Evolutionary conservation across 2,888 invertebrate genomes (phyloP), one percentile per base, ranked within the genome.

Genomic region (Nephrotoma flavescens): DNA sequence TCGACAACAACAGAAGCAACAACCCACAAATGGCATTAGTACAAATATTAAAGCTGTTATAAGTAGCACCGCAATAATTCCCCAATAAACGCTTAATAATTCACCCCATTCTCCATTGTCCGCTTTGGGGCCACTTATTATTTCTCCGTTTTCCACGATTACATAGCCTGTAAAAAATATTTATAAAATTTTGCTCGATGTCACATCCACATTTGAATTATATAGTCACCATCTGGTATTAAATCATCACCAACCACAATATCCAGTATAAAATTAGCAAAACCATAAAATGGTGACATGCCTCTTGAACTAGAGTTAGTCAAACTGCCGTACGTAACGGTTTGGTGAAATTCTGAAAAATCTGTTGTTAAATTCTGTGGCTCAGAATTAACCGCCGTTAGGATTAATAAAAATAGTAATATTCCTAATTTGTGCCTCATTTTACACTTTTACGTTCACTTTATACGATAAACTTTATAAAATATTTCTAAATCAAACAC

Each of bases 1-100:
- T 88, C 97, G 95, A 90, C 97, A 98, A 92, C 97, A 97, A 92
- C 97, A 98, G 91, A 97, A 96, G 89, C 95, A 94, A 87, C 95
- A 94, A 92, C 97, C 97, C 88, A 95, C 94, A 86, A 97, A 93
- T 71, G 98, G 98, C 92, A 98, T 94, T 87, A 96, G 90, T 86
- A 96, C 92, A 47, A 94, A 93, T 87, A 97, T 93, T 15, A 96
- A 89, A 12, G 95, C 90, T 85, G 96, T 93, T 6, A 94, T 89
- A 19, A 93, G 89, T 9, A 94, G 91, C 86, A 95, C 92, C 86
- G 94, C 92, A 47, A 94, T 90, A 85, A 96, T 92, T 0, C 94
- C 94, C 92, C 92, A 92, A 87, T 92, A 91, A 83, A 94, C 93
- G 15, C 90, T 89, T 47, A 93, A 87, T 57, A 94, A 89, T 87